Evolutionary conservation across 2,113 vertebrate genomes (phyloP).

Genomic region (Mus pahari): DNA sequence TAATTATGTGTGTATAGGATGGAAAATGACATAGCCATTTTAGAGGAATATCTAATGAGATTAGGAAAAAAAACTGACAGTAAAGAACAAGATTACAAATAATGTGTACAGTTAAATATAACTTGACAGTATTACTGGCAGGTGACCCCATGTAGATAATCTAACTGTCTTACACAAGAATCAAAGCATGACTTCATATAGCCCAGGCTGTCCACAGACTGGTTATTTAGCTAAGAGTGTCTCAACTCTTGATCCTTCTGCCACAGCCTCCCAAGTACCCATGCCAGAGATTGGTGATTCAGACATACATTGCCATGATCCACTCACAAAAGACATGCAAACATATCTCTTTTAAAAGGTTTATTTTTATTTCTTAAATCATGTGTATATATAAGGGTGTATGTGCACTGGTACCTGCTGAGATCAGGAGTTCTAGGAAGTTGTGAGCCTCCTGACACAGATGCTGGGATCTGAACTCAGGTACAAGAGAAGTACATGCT

Average conservation of each 20-base stretch:
- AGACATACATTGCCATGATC: neutral
- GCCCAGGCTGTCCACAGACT: neutral
- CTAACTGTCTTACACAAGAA: neutral
- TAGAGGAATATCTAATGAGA: neutral
- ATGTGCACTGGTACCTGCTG: neutral
- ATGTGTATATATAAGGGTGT: neutral
- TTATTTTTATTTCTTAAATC: neutral
- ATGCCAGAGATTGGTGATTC: neutral
- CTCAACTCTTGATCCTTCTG: neutral
- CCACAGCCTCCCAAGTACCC: neutral
- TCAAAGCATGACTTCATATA: neutral
- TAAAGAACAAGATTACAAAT: neutral
- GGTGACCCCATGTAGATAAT: neutral
- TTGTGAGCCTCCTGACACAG: neutral
- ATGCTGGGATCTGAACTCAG: neutral
- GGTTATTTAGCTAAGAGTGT: neutral
- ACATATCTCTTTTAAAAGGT: slow-evolving; percentile 39
- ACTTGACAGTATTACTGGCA: neutral
- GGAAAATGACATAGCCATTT: neutral
- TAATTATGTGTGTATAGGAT: neutral
- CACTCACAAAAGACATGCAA: slow-evolving; percentile 14
- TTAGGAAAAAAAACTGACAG: neutral
- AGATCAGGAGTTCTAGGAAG: neutral
- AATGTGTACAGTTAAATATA: neutral
- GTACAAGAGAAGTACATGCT: neutral